A percentile compares a stretch with the other conserved stretches of the same genome.
Evolutionary conservation across 1,140 invertebrate genomes (phyloP).

Genomic region (Asbolus verrucosus): DNA sequence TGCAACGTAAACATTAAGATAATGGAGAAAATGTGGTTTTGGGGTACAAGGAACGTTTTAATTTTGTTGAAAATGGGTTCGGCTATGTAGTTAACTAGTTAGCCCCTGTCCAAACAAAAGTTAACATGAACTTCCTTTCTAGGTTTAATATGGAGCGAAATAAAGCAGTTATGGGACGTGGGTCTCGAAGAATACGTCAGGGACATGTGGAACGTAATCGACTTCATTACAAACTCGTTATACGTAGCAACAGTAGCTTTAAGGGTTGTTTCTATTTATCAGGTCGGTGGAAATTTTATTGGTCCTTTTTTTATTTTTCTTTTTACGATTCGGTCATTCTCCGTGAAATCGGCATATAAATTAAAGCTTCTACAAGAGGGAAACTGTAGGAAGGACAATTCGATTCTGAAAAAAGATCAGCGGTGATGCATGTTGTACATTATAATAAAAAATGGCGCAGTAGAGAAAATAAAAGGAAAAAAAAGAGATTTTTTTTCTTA

Average conservation of each 20-base stretch:
- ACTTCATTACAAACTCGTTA: conserved; percentile 97
- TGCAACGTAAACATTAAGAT: neutral
- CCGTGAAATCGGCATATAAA: too few species aligned
- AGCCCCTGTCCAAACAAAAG: conserved; percentile 6
- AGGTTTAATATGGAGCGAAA: conserved; percentile 98
- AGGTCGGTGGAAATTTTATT: conserved; percentile 70
- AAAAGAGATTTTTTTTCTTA: too few species aligned
- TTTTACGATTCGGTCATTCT: too few species aligned
- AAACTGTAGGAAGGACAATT: too few species aligned
- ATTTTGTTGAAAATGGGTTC: conserved; percentile 13
- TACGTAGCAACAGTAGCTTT: conserved; percentile 97
- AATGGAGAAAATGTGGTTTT: conserved; percentile 12
- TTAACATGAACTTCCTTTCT: conserved; percentile 53
- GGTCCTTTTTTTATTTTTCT: too few species aligned
- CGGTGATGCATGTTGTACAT: too few species aligned
- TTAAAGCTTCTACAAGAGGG: too few species aligned
- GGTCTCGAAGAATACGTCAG: conserved; percentile 95
- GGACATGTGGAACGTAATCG: conserved; percentile 99
- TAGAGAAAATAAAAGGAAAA: too few species aligned
- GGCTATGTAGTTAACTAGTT: conserved; percentile 30
- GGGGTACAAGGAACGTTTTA: neutral
- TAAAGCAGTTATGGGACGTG: conserved; percentile 98
- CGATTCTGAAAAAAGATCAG: too few species aligned
- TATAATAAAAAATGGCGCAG: too few species aligned
- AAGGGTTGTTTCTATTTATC: conserved; percentile 91